Conservation (phyloP, 2,888 invertebrate species). For the Synergus gifuensis region DNA sequence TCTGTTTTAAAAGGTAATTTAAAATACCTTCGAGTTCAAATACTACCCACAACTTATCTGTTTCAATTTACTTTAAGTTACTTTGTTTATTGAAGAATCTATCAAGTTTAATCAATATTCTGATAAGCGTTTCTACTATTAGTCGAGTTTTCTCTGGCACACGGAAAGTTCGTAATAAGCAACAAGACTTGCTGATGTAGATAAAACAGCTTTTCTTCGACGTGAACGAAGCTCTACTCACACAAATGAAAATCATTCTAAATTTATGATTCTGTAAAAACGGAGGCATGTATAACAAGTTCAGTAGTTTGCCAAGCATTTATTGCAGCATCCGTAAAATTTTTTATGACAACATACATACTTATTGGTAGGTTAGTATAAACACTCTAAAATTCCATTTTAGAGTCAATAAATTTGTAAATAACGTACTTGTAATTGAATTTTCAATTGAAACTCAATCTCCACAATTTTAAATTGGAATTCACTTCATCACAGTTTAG, state of each 20-base stretch:
- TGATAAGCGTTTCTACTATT: conserved; percentile 12
- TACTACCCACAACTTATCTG: neutral
- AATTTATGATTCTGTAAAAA: conserved; percentile 6
- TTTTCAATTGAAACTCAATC: neutral
- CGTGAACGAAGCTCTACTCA: neutral
- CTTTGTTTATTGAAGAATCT: neutral
- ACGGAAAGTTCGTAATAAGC: conserved; percentile 14
- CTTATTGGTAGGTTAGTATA: neutral
- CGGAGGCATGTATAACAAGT: neutral
- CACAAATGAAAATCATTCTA: conserved; percentile 1
- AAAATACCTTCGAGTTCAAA: too few relatives aligned
- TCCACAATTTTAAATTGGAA: neutral
- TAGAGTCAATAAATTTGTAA: too few relatives aligned
- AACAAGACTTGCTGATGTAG: neutral
- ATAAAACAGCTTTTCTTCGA: neutral
- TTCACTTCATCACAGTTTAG: neutral
- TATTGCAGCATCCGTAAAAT: neutral
- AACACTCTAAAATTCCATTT: neutral
- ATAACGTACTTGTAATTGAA: neutral
- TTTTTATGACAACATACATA: neutral
- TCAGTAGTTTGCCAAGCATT: neutral
- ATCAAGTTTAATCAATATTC: conserved; percentile 21
- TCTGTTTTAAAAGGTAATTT: neutral
- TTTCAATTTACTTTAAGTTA: too few relatives aligned
- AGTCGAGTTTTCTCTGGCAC: conserved; percentile 1